Base-by-base conservation (phyloP, 2,888 invertebrate species). In the Metalampra italica region DNA sequence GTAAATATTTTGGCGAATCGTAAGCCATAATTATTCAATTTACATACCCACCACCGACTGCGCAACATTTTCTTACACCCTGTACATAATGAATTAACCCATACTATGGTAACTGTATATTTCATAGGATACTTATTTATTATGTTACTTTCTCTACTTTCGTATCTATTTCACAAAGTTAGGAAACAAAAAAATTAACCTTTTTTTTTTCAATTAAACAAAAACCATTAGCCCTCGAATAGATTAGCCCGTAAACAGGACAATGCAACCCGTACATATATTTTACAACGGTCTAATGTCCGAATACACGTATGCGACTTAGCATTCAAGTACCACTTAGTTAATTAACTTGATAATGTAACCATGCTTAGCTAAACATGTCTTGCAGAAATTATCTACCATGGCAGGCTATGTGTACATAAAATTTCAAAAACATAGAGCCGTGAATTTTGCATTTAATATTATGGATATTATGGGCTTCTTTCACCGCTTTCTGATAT, bases 31-130 rank as follows among this genome's bases (percentile, higher is more conserved):
- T 22, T 22, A 22, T 22, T 2, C 5, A 22, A 22, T 3, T 3
- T 3, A 22, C 2, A 22, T 22, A 3, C 5, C 22, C 22, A 22
- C 22, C 22, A 22, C 22, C 2, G 22, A 22, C 22, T 2, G 5
- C 5, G 22, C 5, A 22, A 22, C 2, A 22, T 22, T 2, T 22
- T 22, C 22, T 22, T 5, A 22, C 22, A 22, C 22, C 22, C 22
- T 22, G 3, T 22, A 22, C 22, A 22, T 22, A 22, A 22, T 2
- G 22, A 22, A 22, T 22, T 22, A 22, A 22, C 22, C 22, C 22
- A 22, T 22, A 54, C 55, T 60, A 64, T 65, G 70, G 71, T 71
- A 69, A 70, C 68, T 64, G 48, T 36, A 22, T 36, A 39, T 36
- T 36, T 34, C 11, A 40, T 42, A 47, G 36, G 22, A n/a, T 34